Percentiles rank a stretch among this genome's conserved stretches.
These are phyloP conservation scores for Diplolepis rosae DNA, from an alignment of 2,888 invertebrate genomes.

Conservation along the genomic window DNA sequence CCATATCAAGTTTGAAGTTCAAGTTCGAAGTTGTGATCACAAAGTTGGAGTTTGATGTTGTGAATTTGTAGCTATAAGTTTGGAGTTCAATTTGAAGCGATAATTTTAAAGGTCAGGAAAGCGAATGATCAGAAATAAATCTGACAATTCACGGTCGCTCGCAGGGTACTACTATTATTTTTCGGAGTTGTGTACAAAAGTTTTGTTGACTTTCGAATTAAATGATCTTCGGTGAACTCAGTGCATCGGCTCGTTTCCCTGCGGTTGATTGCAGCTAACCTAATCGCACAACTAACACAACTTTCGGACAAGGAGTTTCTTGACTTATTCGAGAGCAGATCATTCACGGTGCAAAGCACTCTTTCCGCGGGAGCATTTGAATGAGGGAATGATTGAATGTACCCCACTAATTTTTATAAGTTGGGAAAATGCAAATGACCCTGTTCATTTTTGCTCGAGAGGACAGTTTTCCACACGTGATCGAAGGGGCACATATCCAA, in stretches of 20 bases:
- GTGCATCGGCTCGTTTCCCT: not conserved
- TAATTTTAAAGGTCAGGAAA: too few relatives aligned
- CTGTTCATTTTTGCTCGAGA: not conserved
- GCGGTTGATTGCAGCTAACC: not conserved
- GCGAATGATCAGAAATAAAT: too few relatives aligned
- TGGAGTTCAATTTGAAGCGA: too few relatives aligned
- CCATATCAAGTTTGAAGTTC: too few relatives aligned
- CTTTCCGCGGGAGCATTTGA: slow-evolving; percentile 5
- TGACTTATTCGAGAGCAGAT: not conserved
- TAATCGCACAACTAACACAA: not conserved
- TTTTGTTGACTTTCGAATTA: not conserved
- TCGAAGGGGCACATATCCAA: not conserved
- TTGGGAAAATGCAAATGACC: not conserved
- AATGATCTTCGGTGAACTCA: not conserved
- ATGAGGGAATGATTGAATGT: not conserved
- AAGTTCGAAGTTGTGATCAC: too few relatives aligned
- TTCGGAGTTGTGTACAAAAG: not conserved
- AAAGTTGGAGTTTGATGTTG: too few relatives aligned
- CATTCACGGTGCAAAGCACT: not conserved
- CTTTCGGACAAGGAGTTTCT: not conserved
- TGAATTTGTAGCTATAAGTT: too few relatives aligned
- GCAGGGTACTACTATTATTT: not conserved
- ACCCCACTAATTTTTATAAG: not conserved
- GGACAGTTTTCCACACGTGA: slow-evolving; percentile 6
- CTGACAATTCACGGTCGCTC: not conserved